Evolutionary conservation across 2,113 vertebrate species (phyloP).

Genomic region (Lamprotornis superbus): DNA sequence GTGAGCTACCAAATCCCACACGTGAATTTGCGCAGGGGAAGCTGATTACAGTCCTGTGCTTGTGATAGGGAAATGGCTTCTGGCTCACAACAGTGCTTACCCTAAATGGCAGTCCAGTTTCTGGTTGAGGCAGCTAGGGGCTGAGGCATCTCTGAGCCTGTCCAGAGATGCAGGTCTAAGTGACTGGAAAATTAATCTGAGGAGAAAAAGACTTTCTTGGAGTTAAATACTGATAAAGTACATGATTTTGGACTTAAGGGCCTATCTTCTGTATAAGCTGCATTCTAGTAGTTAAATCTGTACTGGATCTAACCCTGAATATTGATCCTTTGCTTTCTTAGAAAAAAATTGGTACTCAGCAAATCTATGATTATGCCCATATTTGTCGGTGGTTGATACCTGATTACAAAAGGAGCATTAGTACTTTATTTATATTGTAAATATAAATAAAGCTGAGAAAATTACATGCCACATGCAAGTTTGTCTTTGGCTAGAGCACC

Average conservation of each 20-base stretch:
- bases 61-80: background rate
- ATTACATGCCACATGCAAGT: background rate
- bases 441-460: background rate
- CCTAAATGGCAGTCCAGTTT: background rate
- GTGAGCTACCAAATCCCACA: background rate
- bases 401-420: background rate
- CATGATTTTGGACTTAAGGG: background rate
- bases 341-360: background rate
- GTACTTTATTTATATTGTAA: background rate
- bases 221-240: background rate
- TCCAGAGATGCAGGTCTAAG: background rate
- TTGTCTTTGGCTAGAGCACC: background rate
- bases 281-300: background rate
- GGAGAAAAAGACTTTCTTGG: background rate
- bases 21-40: background rate
- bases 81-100: background rate
- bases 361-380: background rate
- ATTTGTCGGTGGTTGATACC: background rate
- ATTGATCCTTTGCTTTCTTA: background rate
- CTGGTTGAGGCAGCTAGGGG: background rate
- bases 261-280: background rate
- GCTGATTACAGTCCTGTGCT: background rate
- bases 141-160: background rate
- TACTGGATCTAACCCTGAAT: background rate
- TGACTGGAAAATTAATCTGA: background rate